Conservation (phyloP, 2,888 invertebrate species). For the Eustalomyia histrio region DNA sequence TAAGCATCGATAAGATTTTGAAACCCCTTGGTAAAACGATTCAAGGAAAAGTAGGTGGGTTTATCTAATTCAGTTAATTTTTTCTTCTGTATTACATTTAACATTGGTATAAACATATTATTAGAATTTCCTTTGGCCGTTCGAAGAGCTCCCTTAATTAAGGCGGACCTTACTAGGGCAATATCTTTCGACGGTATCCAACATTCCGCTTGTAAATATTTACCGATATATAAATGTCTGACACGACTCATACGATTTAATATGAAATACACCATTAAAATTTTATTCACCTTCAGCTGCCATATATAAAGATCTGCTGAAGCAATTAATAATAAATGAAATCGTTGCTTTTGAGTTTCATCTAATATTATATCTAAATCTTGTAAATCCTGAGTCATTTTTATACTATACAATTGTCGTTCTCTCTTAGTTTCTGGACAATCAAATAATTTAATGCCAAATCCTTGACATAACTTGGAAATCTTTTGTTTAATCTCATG, state of each 20-base stretch:
- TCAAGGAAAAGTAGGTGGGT: constrained; percentile 95
- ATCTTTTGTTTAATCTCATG: constrained; percentile 88
- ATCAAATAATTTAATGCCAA: constrained; percentile 90
- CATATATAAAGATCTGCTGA: constrained; percentile 81
- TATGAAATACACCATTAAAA: constrained; percentile 93
- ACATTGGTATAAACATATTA: constrained; percentile 86
- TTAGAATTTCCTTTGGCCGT: constrained; percentile 85
- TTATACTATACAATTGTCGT: constrained; percentile 86
- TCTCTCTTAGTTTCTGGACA: constrained; percentile 88
- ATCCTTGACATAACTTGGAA: constrained; percentile 91
- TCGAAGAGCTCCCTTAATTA: constrained; percentile 88
- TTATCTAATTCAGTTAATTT: constrained; percentile 71
- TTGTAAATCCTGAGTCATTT: constrained; percentile 86
- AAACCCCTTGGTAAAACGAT: constrained; percentile 94
- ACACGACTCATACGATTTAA: constrained; percentile 93
- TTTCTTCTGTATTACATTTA: constrained; percentile 83
- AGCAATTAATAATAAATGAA: constrained; percentile 82
- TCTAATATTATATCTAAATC: constrained; percentile 87
- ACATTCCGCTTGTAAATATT: constrained; percentile 91
- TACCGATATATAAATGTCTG: constrained; percentile 84
- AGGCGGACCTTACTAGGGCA: constrained; percentile 85
- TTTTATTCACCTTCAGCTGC: constrained; percentile 88
- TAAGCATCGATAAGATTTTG: constrained; percentile 91
- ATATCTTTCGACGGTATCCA: constrained; percentile 89
- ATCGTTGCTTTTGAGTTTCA: constrained; percentile 88